A percentile compares a stretch with the other conserved stretches of the same genome.
Evolutionary conservation across 2,113 vertebrate species (phyloP).

Genomic region (Ceyx melanurus): DNA sequence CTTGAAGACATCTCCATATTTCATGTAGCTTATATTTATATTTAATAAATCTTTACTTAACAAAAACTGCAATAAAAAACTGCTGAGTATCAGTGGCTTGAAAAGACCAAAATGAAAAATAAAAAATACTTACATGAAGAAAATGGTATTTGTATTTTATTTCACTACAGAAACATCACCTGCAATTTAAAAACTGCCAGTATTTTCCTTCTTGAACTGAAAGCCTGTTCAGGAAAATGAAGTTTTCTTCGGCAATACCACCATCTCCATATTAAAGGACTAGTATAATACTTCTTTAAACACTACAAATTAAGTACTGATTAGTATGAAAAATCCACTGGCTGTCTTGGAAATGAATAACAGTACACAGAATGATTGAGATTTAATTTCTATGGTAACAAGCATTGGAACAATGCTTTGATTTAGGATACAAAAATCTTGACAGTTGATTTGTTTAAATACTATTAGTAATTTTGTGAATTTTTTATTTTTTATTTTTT

Average conservation of each 20-base stretch:
- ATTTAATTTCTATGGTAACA: neutral
- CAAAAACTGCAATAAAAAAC: neutral
- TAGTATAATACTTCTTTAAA: neutral
- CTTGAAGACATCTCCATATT: neutral
- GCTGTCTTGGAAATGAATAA: neutral
- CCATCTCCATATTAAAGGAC: neutral
- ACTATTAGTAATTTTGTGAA: neutral
- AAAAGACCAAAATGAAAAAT: neutral
- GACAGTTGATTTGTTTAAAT: neutral
- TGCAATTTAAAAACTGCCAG: neutral
- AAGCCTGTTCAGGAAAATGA: neutral
- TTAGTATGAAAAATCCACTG: neutral
- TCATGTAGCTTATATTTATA: neutral
- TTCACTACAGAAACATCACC: neutral
- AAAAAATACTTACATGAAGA: neutral
- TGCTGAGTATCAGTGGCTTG: neutral
- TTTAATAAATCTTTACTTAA: neutral
- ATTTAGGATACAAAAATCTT: neutral
- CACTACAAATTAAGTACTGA: neutral
- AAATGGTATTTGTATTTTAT: neutral
- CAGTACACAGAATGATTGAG: neutral
- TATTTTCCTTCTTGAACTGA: neutral
- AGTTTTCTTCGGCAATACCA: neutral
- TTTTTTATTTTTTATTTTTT: too few species aligned
- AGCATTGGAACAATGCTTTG: neutral